These are phyloP conservation scores for Euleptes europaea DNA, from an alignment of 2,113 vertebrate species.

Conservation along the genomic window DNA sequence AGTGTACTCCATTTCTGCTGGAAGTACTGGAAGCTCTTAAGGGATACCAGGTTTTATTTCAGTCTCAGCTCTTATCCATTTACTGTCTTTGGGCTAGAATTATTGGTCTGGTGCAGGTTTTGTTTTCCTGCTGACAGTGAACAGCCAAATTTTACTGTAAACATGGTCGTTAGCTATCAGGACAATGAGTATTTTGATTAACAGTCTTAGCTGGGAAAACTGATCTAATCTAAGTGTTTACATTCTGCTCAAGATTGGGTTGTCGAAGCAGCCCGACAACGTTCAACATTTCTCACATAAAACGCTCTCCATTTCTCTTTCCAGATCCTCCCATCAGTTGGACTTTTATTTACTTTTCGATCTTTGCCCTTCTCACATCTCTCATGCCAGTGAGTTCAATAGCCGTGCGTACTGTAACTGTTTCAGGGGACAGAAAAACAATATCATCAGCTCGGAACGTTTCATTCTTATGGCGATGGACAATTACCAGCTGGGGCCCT, in stretches of 20 bases:
- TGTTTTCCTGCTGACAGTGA: slow-evolving; percentile 27
- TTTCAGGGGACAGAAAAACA: neutral
- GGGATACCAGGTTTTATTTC: neutral
- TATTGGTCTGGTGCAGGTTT: neutral
- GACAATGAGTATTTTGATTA: slow-evolving; percentile 22
- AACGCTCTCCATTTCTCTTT: neutral
- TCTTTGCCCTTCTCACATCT: slow-evolving; percentile 18
- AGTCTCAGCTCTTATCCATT: neutral
- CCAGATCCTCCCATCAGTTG: slow-evolving; percentile 19
- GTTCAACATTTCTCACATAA: slow-evolving; percentile 11
- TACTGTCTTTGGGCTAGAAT: slow-evolving; percentile 6
- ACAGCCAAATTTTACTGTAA: slow-evolving; percentile 14
- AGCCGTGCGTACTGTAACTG: neutral
- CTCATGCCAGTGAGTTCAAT: slow-evolving; percentile 9
- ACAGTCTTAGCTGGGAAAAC: neutral
- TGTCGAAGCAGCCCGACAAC: slow-evolving; percentile 1
- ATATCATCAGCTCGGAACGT: neutral
- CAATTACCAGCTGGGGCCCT: neutral
- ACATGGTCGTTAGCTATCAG: neutral
- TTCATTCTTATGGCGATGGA: neutral
- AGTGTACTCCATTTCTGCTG: neutral
- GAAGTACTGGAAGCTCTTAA: slow-evolving; percentile 18
- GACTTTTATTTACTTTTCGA: slow-evolving; percentile 31
- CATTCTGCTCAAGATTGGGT: neutral
- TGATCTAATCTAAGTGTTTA: slow-evolving; percentile 15